Conservation (phyloP, 2,797 vertebrate species). For the Monodelphis domestica region DNA sequence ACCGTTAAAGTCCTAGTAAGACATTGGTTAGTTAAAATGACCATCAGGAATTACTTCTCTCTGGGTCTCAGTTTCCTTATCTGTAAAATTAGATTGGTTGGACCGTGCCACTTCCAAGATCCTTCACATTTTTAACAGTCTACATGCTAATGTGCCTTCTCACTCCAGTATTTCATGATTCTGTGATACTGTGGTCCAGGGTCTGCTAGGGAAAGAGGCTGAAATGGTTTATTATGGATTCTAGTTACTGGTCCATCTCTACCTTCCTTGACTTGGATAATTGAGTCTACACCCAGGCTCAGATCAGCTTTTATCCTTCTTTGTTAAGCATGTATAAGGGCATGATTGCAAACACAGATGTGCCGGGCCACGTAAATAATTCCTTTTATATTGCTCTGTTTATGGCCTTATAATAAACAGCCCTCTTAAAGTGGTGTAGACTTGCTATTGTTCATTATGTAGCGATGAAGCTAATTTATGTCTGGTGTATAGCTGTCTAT, state of each 20-base stretch:
- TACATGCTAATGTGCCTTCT: not conserved
- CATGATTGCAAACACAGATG: slow-evolving; percentile 74
- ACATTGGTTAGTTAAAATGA: not conserved
- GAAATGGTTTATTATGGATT: slow-evolving; percentile 4
- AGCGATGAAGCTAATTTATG: slow-evolving; percentile 74
- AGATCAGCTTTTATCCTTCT: slow-evolving; percentile 60
- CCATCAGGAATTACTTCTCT: not conserved
- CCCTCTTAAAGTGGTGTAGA: slow-evolving; percentile 73
- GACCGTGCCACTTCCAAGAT: not conserved
- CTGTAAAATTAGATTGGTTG: not conserved
- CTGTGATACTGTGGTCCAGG: slow-evolving; percentile 7
- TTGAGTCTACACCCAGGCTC: not conserved
- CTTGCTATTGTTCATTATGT: slow-evolving; percentile 74
- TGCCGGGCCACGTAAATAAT: slow-evolving; percentile 75
- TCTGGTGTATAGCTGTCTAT: slow-evolving; percentile 53
- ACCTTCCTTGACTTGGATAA: not conserved
- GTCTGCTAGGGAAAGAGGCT: slow-evolving; percentile 12
- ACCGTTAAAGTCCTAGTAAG: not conserved
- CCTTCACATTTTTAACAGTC: not conserved
- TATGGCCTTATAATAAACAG: slow-evolving; percentile 76
- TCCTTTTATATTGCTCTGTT: slow-evolving; percentile 75
- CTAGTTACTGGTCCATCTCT: not conserved
- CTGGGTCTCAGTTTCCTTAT: not conserved
- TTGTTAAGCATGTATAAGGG: slow-evolving; percentile 66
- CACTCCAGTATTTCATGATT: not conserved